phyloP scores from a whole-genome alignment of 2,113 vertebrate genomes.

The Seriola aureovittata region DNA sequence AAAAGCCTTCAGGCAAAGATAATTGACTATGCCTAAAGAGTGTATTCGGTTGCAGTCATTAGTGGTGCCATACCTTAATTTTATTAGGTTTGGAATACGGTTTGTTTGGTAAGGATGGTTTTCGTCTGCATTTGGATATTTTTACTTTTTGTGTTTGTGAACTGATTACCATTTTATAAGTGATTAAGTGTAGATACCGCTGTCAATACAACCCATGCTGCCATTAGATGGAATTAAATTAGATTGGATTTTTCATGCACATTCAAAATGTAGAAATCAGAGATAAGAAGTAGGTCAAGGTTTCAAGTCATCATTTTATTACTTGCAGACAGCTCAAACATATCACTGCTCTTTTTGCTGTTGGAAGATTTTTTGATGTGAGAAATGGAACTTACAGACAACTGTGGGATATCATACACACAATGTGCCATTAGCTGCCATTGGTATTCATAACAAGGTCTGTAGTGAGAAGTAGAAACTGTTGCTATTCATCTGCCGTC shows the following conservation, averaged over 20 bases:
- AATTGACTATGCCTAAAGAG: constrained; percentile 19
- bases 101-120: background rate
- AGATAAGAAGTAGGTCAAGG: constrained; percentile 20
- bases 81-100: background rate
- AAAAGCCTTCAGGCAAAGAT: constrained; percentile 2
- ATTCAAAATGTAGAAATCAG: constrained; percentile 10
- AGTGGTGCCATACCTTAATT: background rate
- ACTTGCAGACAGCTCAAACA: constrained; percentile 9
- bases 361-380: constrained; percentile 50
- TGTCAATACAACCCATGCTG: background rate
- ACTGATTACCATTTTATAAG: background rate
- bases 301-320: constrained; percentile 25
- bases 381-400: constrained; percentile 50
- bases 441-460: constrained; percentile 70
- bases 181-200: background rate
- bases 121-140: background rate
- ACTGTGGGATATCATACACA: constrained; percentile 38
- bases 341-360: constrained; percentile 37
- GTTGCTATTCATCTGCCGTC: constrained; percentile 73
- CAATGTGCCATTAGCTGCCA: constrained; percentile 56
- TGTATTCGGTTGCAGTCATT: constrained; percentile 22
- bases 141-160: background rate
- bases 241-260: constrained; percentile 3
- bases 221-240: background rate
- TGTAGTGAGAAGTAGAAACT: constrained; percentile 67